Percentiles rank a stretch among this genome's conserved stretches.
Evolutionary conservation across 2,888 invertebrate species (phyloP).

Genomic region (Drosophila flavopinicola): DNA sequence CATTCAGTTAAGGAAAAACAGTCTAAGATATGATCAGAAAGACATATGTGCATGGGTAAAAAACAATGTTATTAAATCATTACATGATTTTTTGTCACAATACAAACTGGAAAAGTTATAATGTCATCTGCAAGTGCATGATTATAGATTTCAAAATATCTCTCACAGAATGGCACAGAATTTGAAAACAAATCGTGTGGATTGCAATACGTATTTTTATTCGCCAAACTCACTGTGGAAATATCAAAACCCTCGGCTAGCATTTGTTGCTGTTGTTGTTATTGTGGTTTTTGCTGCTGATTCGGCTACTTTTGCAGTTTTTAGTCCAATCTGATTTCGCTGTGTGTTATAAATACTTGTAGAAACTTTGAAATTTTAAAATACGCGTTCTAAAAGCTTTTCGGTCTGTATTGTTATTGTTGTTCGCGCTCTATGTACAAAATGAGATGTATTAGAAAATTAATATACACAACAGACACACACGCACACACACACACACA

Average conservation of each 20-base stretch:
- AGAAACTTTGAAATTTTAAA: conserved; percentile 15
- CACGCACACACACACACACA: conserved; percentile 10
- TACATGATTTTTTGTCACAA: too few relatives aligned
- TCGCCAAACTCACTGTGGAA: conserved; percentile 41
- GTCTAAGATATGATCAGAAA: too few relatives aligned
- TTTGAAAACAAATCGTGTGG: too few relatives aligned
- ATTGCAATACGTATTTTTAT: not conserved
- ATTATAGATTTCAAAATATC: too few relatives aligned
- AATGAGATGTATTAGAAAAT: conserved; percentile 44
- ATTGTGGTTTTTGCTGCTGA: conserved; percentile 1
- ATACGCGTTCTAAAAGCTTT: conserved; percentile 15
- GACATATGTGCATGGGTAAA: too few relatives aligned
- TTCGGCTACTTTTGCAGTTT: conserved; percentile 12
- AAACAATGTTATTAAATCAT: too few relatives aligned
- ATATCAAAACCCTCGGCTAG: conserved; percentile 12
- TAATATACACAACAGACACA: conserved; percentile 13
- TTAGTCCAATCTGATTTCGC: conserved; percentile 31
- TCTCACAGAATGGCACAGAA: too few relatives aligned
- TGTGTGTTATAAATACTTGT: conserved; percentile 10
- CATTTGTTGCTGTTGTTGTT: conserved; percentile 23
- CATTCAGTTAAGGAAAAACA: too few relatives aligned
- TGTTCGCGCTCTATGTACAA: conserved; percentile 32
- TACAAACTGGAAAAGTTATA: too few relatives aligned
- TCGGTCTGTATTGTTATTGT: conserved; percentile 24
- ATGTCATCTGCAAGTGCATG: too few relatives aligned